phyloP scores from a whole-genome alignment of 2,113 vertebrate species.

The Ammospiza caudacuta region DNA sequence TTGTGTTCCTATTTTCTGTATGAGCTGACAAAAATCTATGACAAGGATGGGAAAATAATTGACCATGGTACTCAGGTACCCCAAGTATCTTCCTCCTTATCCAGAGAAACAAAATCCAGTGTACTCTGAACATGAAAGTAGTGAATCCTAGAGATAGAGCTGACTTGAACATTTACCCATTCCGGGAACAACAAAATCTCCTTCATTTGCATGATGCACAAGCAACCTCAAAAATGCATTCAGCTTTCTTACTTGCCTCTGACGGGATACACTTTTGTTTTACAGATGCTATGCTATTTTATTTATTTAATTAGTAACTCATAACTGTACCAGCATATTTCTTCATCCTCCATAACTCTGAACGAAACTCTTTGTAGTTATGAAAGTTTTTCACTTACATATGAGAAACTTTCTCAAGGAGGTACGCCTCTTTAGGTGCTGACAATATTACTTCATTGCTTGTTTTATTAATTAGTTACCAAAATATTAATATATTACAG shows the following conservation, averaged over 20 bases:
- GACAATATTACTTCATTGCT: neutral
- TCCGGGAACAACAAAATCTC: neutral
- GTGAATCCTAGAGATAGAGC: neutral
- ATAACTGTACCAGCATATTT: neutral
- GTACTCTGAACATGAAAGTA: neutral
- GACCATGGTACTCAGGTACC: neutral
- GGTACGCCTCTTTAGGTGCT: accelerated
- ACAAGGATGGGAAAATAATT: neutral
- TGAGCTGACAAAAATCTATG: neutral
- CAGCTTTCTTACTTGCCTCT: neutral
- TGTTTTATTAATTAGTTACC: neutral
- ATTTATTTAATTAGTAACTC: neutral
- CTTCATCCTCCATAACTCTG: neutral
- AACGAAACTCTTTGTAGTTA: neutral
- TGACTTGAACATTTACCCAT: neutral
- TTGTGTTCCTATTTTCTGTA: neutral
- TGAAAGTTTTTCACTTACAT: neutral
- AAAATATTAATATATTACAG: neutral
- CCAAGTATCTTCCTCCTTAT: neutral
- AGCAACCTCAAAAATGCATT: neutral
- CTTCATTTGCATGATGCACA: neutral
- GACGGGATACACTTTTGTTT: neutral
- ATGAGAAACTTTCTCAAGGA: neutral
- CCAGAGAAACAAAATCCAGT: neutral
- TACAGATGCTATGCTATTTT: neutral